Conservation (phyloP, 2,797 vertebrate genomes). For the Hipposideros larvatus region DNA sequence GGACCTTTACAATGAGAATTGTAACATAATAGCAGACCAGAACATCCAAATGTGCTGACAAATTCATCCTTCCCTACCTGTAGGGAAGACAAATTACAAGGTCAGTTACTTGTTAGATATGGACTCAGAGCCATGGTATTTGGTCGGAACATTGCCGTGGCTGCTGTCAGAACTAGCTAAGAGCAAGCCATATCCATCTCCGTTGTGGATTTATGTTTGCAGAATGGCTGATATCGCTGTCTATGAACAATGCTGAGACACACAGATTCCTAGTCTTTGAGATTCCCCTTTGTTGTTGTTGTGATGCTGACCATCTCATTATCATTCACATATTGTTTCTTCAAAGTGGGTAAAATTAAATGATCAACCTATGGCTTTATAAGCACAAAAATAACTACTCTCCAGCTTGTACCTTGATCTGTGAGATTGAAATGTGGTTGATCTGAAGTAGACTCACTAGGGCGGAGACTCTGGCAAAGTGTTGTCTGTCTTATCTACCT, state of each 20-base stretch:
- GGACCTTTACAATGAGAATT: not conserved
- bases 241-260: not conserved
- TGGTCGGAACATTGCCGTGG: not conserved
- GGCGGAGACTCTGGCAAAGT: not conserved
- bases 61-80: not conserved
- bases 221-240: not conserved
- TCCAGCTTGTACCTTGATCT: not conserved
- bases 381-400: not conserved
- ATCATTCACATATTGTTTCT: not conserved
- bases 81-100: not conserved
- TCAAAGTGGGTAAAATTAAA: not conserved
- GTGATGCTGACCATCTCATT: not conserved
- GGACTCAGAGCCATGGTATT: not conserved
- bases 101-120: not conserved
- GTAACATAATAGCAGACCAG: not conserved
- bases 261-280: not conserved
- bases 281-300: not conserved
- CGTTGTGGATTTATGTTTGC: not conserved
- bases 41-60: not conserved
- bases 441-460: not conserved
- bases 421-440: not conserved
- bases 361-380: not conserved
- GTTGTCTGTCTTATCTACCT: not conserved
- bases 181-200: not conserved
- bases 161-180: not conserved